Conservation (phyloP, 2,113 vertebrate species). For the Esox niger region DNA sequence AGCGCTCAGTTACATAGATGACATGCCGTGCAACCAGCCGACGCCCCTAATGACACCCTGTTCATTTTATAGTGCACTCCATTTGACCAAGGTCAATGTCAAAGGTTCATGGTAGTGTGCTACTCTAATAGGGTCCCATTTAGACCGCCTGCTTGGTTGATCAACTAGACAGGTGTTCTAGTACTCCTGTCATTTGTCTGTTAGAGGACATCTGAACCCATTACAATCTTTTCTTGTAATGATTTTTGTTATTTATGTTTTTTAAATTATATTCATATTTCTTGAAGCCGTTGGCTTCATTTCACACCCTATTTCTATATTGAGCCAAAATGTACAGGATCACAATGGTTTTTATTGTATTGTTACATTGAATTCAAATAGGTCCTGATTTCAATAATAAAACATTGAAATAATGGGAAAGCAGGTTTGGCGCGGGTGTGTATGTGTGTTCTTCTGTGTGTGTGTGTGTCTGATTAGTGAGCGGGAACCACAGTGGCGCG, state of each 20-base stretch:
- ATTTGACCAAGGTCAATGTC: too few species aligned
- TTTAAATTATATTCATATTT: background rate
- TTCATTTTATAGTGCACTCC: too few species aligned
- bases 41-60: too few species aligned
- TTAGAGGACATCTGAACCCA: background rate
- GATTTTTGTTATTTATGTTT: background rate
- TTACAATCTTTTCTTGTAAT: background rate
- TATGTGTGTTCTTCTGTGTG: slow-evolving; percentile 13
- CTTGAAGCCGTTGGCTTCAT: background rate
- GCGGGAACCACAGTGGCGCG: slow-evolving; percentile 27
- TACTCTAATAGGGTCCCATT: too few species aligned
- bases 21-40: too few species aligned
- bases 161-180: slow-evolving; percentile 61
- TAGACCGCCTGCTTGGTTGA: slow-evolving; percentile 9
- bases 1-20: slow-evolving; percentile 44
- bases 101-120: too few species aligned
- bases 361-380: background rate
- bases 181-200: slow-evolving; percentile 17
- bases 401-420: too few species aligned
- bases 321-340: too few species aligned
- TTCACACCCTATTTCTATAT: too few species aligned
- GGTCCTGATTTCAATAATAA: slow-evolving; percentile 10
- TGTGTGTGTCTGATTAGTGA: slow-evolving; percentile 18
- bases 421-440: background rate
- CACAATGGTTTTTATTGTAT: too few species aligned